phyloP scores from a whole-genome alignment of 2,797 vertebrate species.

The Acanthis flammea region DNA sequence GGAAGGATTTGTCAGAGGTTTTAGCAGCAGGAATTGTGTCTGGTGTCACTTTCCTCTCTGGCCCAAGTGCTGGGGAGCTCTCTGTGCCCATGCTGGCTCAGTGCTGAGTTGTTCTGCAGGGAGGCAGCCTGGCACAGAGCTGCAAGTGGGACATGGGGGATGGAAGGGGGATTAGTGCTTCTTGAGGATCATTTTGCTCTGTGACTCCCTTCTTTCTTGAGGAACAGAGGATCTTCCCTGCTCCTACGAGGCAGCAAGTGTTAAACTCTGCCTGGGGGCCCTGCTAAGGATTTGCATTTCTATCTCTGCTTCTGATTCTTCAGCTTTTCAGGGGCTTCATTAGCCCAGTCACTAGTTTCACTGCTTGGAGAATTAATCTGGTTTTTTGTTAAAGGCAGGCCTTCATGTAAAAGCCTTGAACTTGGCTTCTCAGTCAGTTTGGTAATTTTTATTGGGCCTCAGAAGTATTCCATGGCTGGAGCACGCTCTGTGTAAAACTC shows the following conservation, averaged over 20 bases:
- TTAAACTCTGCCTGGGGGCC: not conserved
- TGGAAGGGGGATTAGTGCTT: not conserved
- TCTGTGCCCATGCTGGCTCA: not conserved
- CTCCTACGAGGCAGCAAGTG: not conserved
- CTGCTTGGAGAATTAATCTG: constrained; percentile 26
- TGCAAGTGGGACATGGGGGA: rapidly evolving
- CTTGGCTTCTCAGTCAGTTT: constrained; percentile 57
- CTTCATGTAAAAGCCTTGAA: constrained; percentile 41
- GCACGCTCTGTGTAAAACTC: constrained; percentile 70
- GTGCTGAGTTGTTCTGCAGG: not conserved
- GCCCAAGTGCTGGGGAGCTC: not conserved
- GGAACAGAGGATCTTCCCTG: not conserved
- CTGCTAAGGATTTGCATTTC: not conserved
- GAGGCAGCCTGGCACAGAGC: not conserved
- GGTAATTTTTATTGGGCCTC: constrained; percentile 70
- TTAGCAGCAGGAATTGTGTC: not conserved
- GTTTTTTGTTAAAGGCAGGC: constrained; percentile 8
- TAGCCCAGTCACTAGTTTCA: not conserved
- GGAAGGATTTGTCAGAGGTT: rapidly evolving
- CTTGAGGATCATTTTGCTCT: not conserved
- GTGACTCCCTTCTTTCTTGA: not conserved
- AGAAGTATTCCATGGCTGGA: constrained; percentile 61
- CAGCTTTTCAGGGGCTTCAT: not conserved
- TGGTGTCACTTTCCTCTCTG: not conserved
- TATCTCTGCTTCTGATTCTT: not conserved